Percentiles rank a stretch among this genome's conserved stretches.
Conservation (phyloP, 2,113 vertebrate genomes). For the Sebastes fasciatus region DNA sequence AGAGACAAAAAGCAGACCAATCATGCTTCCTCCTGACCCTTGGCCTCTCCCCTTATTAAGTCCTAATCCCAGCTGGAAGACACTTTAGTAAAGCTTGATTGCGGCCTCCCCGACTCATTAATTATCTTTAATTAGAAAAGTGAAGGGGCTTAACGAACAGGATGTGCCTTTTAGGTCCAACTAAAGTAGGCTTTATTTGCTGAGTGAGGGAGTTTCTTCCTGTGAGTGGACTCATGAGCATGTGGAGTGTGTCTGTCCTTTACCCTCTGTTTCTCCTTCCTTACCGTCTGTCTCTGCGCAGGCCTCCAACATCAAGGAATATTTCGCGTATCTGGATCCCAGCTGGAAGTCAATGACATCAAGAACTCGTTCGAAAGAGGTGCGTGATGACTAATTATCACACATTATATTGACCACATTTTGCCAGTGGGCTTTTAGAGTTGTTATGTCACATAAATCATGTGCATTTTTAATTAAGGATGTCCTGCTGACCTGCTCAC, state of each 20-base stretch:
- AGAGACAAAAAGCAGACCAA: constrained; percentile 51
- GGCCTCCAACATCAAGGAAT: constrained; percentile 99
- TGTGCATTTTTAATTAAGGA: not conserved
- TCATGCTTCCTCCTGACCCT: constrained; percentile 52
- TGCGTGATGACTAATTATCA: constrained; percentile 57
- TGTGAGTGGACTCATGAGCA: not conserved
- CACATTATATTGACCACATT: not conserved
- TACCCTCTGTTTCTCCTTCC: not conserved
- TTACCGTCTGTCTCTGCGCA: constrained; percentile 58
- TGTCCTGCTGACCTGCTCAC: constrained; percentile 36
- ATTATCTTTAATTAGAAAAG: constrained; percentile 73
- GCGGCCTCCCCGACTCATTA: constrained; percentile 46
- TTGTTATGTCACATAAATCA: not conserved
- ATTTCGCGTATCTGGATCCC: constrained; percentile 97
- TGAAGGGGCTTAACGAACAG: constrained; percentile 52
- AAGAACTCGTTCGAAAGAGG: constrained; percentile 99
- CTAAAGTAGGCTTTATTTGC: constrained; percentile 31
- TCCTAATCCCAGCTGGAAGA: constrained; percentile 67
- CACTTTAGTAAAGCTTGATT: constrained; percentile 55
- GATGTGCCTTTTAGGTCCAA: constrained; percentile 48
- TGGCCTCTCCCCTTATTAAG: constrained; percentile 65
- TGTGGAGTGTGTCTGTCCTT: not conserved
- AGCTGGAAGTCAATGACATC: constrained; percentile 99
- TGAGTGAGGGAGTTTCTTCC: constrained; percentile 11
- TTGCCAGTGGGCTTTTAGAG: not conserved